A percentile compares a stretch with the other conserved stretches of the same genome.
Conservation (phyloP, 2,113 vertebrate genomes). For the Gnathonemus longibarbis region DNA sequence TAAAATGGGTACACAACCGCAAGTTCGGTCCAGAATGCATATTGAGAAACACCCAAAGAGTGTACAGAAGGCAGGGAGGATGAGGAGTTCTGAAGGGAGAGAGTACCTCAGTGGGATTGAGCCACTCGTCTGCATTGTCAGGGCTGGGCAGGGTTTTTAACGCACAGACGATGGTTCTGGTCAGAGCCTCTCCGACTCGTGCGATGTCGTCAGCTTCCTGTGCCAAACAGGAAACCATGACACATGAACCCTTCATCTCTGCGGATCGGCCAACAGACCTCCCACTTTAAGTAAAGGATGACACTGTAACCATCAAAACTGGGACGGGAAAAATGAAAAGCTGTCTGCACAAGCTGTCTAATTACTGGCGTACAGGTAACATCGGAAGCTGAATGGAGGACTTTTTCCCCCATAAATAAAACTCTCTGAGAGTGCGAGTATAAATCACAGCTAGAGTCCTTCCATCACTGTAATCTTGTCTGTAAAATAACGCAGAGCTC, state of each 20-base stretch:
- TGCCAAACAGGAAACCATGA: not conserved
- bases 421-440: not conserved
- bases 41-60: not conserved
- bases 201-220: constrained; percentile 79
- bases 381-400: not conserved
- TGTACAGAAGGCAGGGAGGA: not conserved
- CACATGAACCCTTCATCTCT: not conserved
- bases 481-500: not conserved
- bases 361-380: not conserved
- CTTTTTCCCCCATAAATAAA: not conserved
- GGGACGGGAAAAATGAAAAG: not conserved
- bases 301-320: not conserved
- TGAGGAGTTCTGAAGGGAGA: not conserved
- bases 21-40: not conserved
- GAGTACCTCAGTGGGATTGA: constrained; percentile 89
- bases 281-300: not conserved
- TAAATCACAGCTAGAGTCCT: not conserved
- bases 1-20: not conserved
- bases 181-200: constrained; percentile 81
- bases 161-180: constrained; percentile 73
- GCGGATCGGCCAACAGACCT: not conserved
- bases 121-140: constrained; percentile 64
- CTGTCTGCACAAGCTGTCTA: not conserved
- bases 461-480: not conserved
- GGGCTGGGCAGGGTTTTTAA: constrained; percentile 68